Base-by-base conservation (phyloP, 2,888 invertebrate species). In the Ametastegia equiseti region DNA sequence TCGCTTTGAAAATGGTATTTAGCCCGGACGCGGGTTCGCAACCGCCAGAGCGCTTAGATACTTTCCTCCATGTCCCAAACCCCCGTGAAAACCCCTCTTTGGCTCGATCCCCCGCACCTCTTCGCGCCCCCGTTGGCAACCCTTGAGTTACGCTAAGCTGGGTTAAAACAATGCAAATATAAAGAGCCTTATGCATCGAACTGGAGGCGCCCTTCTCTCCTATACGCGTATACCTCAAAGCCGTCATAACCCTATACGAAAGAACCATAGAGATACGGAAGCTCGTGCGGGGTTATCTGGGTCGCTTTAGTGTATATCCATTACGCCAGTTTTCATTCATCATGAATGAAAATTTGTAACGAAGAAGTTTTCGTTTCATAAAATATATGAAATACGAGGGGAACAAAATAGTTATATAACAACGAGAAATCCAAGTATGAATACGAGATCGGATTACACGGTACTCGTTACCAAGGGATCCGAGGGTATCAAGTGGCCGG, bases 121-220 rank as follows among this genome's bases (percentile, higher is more conserved):
- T 54, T 36, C n/a, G 36, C 71, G 69, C 57, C 30, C 45, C 57
- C 57, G 71, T 45, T 54, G 39, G 42, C 60, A 60, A 19, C 80
- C 71, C 71, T 57, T n/a, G 80, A 80, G 80, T 80, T 73, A 69
- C 80, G 71, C 80, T 80, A 80, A 80, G 80, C 80, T 57, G 80
- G 60, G 71, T 73, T 80, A 80, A 80, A 73, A 80, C 71, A 80
- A 80, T 80, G 80, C 80, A 80, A 80, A 80, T 80, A 80, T 80
- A 71, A 80, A 80, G 80, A 71, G 80, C 80, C 71, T 73, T 60
- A 60, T 73, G 60, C 80, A 73, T 33, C 80, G 69, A 27, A 47
- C 71, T 73, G 57, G 42, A 80, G 67, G 57, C n/a, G n/a, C 57
- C 36, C 78, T 42, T 11, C 71, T 57, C 75, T 54, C 27, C 47